A percentile compares a stretch with the other conserved stretches of the same genome.
phyloP scores from a whole-genome alignment of 2,797 vertebrate species.

The Anableps anableps region DNA sequence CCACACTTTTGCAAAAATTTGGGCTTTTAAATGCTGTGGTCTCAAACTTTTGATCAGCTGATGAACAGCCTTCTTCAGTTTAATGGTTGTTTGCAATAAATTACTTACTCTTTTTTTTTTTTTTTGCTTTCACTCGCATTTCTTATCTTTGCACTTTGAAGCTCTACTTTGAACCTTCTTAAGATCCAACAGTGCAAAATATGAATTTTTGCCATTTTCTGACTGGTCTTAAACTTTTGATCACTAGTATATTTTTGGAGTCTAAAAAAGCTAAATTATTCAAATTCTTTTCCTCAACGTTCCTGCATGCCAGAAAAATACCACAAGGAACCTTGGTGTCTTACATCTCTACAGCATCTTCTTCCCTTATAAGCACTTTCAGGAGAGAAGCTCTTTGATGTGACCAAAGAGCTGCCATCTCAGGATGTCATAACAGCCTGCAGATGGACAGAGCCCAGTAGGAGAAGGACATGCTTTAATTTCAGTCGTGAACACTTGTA shows the following conservation, averaged over 20 bases:
- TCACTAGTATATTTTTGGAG: neutral
- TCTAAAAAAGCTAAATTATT: neutral
- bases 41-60: too few relatives aligned
- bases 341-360: neutral
- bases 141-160: too few relatives aligned
- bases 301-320: slow-evolving; percentile 23
- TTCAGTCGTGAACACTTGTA: slow-evolving; percentile 66
- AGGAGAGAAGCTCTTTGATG: slow-evolving; percentile 70
- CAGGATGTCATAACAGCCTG: slow-evolving; percentile 67
- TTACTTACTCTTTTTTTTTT: too few relatives aligned
- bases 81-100: too few relatives aligned
- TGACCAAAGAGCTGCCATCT: slow-evolving; percentile 65
- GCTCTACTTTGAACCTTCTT: too few relatives aligned
- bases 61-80: too few relatives aligned
- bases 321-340: slow-evolving; percentile 38
- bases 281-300: neutral
- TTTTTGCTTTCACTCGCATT: too few relatives aligned
- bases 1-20: too few relatives aligned
- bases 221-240: too few relatives aligned
- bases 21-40: too few relatives aligned
- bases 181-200: too few relatives aligned
- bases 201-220: too few relatives aligned
- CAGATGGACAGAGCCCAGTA: slow-evolving; percentile 73
- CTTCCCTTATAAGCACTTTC: slow-evolving; percentile 20
- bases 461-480: slow-evolving; percentile 74